Percentiles rank a stretch among this genome's conserved stretches.
Evolutionary conservation across 2,797 vertebrate genomes (phyloP).

Genomic region (Falco concolor): DNA sequence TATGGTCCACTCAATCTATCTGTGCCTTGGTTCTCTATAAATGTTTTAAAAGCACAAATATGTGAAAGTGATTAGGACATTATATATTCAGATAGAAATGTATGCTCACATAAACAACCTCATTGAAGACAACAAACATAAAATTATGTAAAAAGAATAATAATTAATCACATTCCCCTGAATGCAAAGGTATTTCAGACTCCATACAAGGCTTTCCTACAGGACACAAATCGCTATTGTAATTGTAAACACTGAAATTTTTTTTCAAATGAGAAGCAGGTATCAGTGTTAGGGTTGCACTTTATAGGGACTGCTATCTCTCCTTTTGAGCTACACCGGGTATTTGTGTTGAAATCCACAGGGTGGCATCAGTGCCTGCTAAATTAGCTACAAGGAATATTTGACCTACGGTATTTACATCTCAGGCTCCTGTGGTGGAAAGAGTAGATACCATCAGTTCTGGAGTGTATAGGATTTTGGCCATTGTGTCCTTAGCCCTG

Average conservation of each 20-base stretch:
- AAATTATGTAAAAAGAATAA: background rate
- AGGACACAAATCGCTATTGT: background rate
- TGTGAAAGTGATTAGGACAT: background rate
- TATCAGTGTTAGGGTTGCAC: background rate
- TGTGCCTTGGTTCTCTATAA: background rate
- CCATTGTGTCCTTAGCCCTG: background rate
- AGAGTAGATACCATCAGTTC: fast-evolving
- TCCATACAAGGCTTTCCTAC: background rate
- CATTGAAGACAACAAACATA: background rate
- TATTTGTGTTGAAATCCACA: background rate
- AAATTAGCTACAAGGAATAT: background rate
- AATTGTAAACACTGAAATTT: background rate
- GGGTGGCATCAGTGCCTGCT: background rate
- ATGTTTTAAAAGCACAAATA: background rate
- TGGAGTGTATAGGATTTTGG: background rate
- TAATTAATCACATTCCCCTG: background rate
- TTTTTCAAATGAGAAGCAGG: background rate
- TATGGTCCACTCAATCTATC: background rate
- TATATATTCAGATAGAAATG: background rate
- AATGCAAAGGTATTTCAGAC: background rate
- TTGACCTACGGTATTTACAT: background rate
- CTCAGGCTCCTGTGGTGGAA: background rate
- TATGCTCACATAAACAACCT: background rate
- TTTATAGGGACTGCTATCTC: background rate
- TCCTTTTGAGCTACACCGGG: background rate